These are phyloP conservation scores for Neolamprologus sp. DNA, from an alignment of 2,113 vertebrate genomes.

Conservation along the genomic window DNA sequence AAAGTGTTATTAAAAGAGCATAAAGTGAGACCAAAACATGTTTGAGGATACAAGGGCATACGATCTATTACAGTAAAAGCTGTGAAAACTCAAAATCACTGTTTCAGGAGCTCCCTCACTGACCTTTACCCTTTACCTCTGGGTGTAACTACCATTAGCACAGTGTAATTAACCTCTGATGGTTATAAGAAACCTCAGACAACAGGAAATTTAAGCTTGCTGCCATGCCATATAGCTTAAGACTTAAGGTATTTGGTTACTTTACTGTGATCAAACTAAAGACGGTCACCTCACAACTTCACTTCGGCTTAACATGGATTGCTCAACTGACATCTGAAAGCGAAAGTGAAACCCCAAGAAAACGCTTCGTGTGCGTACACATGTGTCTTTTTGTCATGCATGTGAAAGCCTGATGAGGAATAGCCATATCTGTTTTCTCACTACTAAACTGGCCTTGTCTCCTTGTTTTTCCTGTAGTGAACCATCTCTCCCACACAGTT, in stretches of 20 bases:
- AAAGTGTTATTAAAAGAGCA: background rate
- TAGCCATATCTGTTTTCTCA: slow-evolving; percentile 8
- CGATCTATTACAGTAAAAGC: background rate
- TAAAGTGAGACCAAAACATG: background rate
- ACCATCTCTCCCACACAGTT: background rate
- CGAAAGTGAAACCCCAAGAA: slow-evolving; percentile 20
- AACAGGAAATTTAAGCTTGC: background rate
- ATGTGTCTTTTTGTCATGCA: background rate
- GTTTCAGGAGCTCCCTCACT: background rate
- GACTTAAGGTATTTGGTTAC: background rate
- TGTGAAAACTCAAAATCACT: background rate
- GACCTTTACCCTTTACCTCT: background rate
- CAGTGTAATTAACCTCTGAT: background rate
- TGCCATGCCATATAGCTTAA: background rate
- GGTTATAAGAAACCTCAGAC: background rate
- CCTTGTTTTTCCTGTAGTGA: background rate
- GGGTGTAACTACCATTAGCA: background rate
- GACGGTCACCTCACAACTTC: background rate
- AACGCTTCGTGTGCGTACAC: background rate
- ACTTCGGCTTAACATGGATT: background rate
- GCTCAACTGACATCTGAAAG: slow-evolving; percentile 15
- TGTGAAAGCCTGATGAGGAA: slow-evolving; percentile 20
- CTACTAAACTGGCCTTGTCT: background rate
- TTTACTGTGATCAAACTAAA: background rate
- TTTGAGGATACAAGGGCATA: background rate